These are phyloP conservation scores for Lasioglossum calceatum DNA, from an alignment of 2,888 invertebrate species.

Conservation along the genomic window DNA sequence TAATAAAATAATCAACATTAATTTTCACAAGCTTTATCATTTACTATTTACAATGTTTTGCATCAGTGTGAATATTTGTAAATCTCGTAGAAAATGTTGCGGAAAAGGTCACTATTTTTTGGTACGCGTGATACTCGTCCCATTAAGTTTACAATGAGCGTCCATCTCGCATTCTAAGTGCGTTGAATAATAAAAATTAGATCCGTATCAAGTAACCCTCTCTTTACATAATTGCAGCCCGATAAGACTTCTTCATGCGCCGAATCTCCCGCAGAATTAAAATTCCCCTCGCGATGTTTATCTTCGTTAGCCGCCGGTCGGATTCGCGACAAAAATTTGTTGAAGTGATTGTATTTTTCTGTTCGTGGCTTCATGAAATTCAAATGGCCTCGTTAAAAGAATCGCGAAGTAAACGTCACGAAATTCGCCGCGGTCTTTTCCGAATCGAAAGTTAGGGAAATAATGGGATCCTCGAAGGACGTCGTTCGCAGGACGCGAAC, in stretches of 20 bases:
- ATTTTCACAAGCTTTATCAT: neutral
- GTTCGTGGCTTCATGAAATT: conserved; percentile 17
- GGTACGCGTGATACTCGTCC: neutral
- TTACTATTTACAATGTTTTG: neutral
- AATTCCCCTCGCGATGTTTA: neutral
- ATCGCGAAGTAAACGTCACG: conserved; percentile 17
- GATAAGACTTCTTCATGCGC: neutral
- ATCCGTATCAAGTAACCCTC: neutral
- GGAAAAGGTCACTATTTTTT: neutral
- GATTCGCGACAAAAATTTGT: neutral
- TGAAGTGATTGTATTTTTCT: neutral
- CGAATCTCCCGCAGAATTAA: neutral
- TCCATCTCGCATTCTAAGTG: neutral
- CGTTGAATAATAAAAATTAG: neutral
- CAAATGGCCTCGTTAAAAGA: conserved; percentile 16
- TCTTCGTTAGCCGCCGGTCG: conserved; percentile 1
- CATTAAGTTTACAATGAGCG: too few species aligned
- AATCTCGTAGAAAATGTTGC: neutral
- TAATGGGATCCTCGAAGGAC: neutral
- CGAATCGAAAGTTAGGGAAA: neutral
- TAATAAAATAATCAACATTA: neutral
- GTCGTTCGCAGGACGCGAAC: neutral
- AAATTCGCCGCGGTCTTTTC: conserved; percentile 6
- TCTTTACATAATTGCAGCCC: neutral
- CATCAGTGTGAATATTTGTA: neutral